These are phyloP conservation scores for Grallaria varia DNA, from an alignment of 2,113 vertebrate genomes.

Conservation along the genomic window DNA sequence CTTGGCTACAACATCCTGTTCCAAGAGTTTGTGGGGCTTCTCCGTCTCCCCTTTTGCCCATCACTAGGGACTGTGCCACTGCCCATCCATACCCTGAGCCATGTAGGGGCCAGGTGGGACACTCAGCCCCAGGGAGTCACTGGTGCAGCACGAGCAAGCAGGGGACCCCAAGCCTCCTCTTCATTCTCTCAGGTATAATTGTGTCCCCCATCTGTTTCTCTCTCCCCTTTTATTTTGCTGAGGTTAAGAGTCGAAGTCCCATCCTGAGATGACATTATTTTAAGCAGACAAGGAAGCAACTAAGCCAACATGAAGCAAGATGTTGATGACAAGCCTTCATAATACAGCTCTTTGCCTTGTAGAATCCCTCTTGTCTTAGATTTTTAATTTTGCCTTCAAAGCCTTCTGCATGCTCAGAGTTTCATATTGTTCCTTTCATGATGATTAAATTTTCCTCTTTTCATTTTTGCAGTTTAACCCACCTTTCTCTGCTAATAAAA, in stretches of 20 bases:
- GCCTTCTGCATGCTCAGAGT: not conserved
- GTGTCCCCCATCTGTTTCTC: not conserved
- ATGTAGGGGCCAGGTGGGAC: fast-evolving
- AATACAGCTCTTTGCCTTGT: not conserved
- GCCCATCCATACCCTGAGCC: not conserved
- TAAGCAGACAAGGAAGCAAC: not conserved
- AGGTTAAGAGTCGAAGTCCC: not conserved
- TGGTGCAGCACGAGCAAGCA: fast-evolving
- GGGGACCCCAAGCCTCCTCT: not conserved
- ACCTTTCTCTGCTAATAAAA: not conserved
- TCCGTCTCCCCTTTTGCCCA: fast-evolving
- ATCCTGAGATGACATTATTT: not conserved
- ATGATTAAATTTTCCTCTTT: not conserved
- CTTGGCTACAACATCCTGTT: fast-evolving
- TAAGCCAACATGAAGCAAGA: not conserved
- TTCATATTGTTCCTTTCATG: not conserved
- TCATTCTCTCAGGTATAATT: not conserved
- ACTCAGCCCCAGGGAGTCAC: not conserved
- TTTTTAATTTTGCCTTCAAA: not conserved
- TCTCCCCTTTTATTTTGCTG: not conserved
- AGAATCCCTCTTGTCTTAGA: not conserved
- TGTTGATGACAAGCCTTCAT: not conserved
- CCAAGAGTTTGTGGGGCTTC: not conserved
- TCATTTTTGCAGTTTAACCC: not conserved
- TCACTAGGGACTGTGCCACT: not conserved